phyloP scores from a whole-genome alignment of 2,797 vertebrate genomes.

The Eidolon dupreanum region DNA sequence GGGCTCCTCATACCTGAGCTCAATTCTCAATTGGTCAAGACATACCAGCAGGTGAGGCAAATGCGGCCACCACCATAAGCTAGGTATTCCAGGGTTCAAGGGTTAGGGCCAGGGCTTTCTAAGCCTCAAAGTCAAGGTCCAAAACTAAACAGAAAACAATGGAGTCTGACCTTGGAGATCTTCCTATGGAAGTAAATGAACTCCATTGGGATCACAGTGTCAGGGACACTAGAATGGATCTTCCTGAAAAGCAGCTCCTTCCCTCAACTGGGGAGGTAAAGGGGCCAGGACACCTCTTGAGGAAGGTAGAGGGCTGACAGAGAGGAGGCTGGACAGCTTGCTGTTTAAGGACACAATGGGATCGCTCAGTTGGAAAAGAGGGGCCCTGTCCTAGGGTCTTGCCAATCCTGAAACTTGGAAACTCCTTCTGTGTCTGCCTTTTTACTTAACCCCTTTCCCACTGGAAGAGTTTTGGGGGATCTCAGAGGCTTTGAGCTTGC shows the following conservation, averaged over 20 bases:
- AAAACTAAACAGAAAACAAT: background rate
- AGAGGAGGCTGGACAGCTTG: background rate
- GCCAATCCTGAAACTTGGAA: background rate
- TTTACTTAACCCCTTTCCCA: background rate
- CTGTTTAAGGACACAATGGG: background rate
- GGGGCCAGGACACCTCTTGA: background rate
- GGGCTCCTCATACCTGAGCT: background rate
- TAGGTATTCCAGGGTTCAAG: background rate
- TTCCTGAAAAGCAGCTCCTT: background rate
- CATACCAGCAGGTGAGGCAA: background rate
- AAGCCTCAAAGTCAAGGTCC: background rate
- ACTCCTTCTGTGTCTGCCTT: background rate
- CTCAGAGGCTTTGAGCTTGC: background rate
- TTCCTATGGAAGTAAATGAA: background rate
- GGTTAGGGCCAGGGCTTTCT: background rate
- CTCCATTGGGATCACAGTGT: background rate
- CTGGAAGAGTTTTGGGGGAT: background rate
- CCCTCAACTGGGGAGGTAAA: background rate
- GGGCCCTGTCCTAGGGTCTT: fast-evolving
- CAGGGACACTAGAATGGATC: background rate
- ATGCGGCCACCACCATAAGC: background rate
- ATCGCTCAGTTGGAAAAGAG: background rate
- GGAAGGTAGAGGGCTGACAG: background rate
- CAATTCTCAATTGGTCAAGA: background rate
- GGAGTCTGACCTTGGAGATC: background rate